Evolutionary conservation across 2,888 invertebrate genomes (phyloP).

Genomic region (Drymonia ruficornis): DNA sequence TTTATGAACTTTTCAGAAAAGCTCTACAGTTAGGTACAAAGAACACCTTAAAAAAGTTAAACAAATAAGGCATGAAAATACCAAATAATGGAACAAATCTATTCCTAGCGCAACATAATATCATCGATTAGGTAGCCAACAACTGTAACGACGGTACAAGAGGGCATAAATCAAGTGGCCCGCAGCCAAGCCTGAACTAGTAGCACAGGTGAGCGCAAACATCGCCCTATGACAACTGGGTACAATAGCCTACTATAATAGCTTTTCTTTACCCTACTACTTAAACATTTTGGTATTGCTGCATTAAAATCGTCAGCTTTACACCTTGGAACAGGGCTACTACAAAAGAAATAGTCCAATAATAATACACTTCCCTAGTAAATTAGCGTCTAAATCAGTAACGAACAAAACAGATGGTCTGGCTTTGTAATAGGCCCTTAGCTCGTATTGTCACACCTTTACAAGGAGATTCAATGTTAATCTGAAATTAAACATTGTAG

Average conservation of each 20-base stretch:
- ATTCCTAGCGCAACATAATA: neutral
- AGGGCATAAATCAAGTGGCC: conserved; percentile 54
- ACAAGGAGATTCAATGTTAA: no score
- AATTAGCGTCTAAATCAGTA: no score
- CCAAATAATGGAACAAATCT: neutral
- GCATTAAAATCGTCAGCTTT: no score
- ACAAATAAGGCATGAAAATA: neutral
- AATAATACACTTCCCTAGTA: no score
- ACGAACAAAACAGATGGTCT: no score
- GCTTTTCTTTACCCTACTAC: neutral
- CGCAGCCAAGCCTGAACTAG: conserved; percentile 2
- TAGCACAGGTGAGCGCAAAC: neutral
- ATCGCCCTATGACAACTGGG: neutral
- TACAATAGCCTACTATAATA: neutral
- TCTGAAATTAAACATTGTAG: no score
- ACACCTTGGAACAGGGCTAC: no score
- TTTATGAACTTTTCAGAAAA: neutral
- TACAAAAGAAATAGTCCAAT: no score
- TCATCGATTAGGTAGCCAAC: conserved; percentile 26
- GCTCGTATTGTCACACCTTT: no score
- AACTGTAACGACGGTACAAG: conserved; percentile 31
- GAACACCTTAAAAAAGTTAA: no score
- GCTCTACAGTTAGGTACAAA: no score
- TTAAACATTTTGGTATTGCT: neutral
- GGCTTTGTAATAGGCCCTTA: no score